These are phyloP conservation scores for Probaryconus sp. DNA, from an alignment of 1,140 invertebrate genomes.

Conservation along the genomic window DNA sequence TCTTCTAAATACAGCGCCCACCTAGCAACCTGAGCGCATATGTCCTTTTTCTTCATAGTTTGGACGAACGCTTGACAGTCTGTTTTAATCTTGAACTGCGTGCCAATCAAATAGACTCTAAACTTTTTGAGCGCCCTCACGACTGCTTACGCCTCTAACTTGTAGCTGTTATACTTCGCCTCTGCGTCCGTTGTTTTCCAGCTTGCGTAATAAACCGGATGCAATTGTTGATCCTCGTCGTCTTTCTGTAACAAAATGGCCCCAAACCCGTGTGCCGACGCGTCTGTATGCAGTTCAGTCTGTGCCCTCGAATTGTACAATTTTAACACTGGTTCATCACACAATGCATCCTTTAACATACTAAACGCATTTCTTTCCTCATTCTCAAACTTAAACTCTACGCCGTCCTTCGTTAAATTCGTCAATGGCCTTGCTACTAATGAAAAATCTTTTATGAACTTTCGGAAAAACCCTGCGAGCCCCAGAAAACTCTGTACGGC, in stretches of 20 bases:
- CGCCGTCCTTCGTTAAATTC: not conserved
- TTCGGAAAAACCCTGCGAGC: too few relatives aligned
- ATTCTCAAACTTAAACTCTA: not conserved
- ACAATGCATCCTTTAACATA: not conserved
- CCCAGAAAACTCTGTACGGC: conserved; percentile 19
- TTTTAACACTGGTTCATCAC: not conserved
- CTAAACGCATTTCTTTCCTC: not conserved
- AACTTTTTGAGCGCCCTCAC: conserved; percentile 2
- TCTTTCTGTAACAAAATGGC: not conserved
- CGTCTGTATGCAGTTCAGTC: too few relatives aligned
- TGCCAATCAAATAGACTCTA: conserved; percentile 26
- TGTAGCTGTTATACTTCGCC: conserved; percentile 3
- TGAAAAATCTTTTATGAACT: not conserved
- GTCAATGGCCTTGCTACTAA: not conserved
- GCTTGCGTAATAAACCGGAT: not conserved
- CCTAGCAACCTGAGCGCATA: conserved; percentile 56
- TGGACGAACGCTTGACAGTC: conserved; percentile 35
- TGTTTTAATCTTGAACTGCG: too few relatives aligned
- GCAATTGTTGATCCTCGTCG: not conserved
- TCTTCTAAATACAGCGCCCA: conserved; percentile 67
- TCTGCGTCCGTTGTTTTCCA: conserved; percentile 1
- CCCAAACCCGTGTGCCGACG: too few relatives aligned
- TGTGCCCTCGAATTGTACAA: too few relatives aligned
- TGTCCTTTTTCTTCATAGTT: conserved; percentile 43
- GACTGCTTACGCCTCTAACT: not conserved